These are phyloP conservation scores for Crotalus viridis DNA, from an alignment of 2,113 vertebrate species.

Conservation along the genomic window DNA sequence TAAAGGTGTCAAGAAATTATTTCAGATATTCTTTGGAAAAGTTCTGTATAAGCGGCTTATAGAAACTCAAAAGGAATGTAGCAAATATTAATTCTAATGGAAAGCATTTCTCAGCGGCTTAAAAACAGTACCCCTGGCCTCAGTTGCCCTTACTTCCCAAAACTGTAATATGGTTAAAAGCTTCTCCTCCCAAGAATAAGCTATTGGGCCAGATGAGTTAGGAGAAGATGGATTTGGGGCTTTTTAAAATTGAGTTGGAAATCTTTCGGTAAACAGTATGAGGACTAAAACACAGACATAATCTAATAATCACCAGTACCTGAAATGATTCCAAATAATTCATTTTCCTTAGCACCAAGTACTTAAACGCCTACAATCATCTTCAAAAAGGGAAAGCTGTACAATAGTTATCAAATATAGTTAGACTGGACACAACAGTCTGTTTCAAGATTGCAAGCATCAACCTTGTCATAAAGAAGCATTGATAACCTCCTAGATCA, in stretches of 20 bases:
- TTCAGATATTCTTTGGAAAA: background rate
- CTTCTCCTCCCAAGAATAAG: background rate
- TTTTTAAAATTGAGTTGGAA: background rate
- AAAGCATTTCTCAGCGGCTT: background rate
- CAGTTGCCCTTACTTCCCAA: background rate
- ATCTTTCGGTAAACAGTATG: background rate
- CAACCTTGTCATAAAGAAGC: background rate
- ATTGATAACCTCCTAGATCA: background rate
- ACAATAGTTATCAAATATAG: background rate
- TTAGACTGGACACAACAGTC: background rate
- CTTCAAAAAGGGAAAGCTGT: background rate
- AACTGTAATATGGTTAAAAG: background rate
- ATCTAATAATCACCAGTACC: background rate
- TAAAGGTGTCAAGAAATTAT: background rate
- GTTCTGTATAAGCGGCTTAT: background rate
- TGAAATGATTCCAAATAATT: background rate
- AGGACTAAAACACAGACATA: background rate
- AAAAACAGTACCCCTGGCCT: background rate
- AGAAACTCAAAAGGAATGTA: background rate
- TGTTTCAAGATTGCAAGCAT: background rate
- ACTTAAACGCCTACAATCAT: background rate
- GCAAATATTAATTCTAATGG: background rate
- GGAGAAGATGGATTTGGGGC: background rate
- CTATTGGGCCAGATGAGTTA: background rate
- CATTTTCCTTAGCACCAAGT: background rate